Evolutionary conservation across 2,113 vertebrate species (phyloP), one percentile per base, ranked within the genome.

Genomic region (Malaclemys terrapin): DNA sequence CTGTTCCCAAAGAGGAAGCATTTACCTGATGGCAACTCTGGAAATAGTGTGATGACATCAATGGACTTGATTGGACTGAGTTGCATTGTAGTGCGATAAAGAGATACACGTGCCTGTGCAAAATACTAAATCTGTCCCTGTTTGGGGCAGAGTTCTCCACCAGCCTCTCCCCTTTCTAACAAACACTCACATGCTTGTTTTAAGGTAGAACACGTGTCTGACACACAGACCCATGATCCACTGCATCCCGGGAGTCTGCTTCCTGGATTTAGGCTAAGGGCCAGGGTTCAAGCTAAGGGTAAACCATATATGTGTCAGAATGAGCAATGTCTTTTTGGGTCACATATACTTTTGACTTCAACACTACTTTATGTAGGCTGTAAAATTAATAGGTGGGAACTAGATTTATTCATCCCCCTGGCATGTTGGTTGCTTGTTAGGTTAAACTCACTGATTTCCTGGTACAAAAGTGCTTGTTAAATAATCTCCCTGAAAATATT

Each of bases 391-490:
- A 99, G 98, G 98, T 98, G 98, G 98, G 98, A 99, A 99, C 92
- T 97, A 98, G 98, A 99, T 99, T 99, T 99, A 99, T 99, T 98
- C 85, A 93, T 98, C 98, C 98, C 98, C 90, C 80, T 83, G 96
- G 98, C 97, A 98, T 98, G 96, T 98, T 96, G 97, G 98, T 97
- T 98, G 98, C 98, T 98, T 99, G 99, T 99, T 99, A 99, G 98
- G 98, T 99, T 99, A 98, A 99, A 99, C 98, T 98, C 98, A 98
- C 98, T 98, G 98, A 98, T 99, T 99, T 99, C 98, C 99, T 98
- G 98, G 98, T 98, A 99, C 98, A 99, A 98, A 98, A 98, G 98
- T 97, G 97, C 98, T 98, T 96, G 98, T 98, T 98, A 98, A 98
- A 98, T 96, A 97, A 98, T 98, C 98, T 97, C 97, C 97, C 97